Evolutionary conservation across 2,797 vertebrate species (phyloP), one percentile per base, ranked within the genome.

Genomic region (Chelidonichthys spinosus): DNA sequence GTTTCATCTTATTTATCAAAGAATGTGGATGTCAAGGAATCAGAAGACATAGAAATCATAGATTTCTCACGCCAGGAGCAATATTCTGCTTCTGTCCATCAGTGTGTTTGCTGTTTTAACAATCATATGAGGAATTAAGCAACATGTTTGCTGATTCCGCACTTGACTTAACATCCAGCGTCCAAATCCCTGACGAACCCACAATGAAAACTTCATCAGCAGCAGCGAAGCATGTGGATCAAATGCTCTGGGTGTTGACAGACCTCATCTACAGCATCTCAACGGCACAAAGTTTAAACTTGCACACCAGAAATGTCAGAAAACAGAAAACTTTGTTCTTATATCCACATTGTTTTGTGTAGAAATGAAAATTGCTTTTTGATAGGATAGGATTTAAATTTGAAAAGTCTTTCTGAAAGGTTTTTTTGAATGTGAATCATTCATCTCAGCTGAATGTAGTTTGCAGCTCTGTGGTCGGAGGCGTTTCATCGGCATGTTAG

Each of bases 401-500:
- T 43, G 54, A 15, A 25, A 3, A 17, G 6, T 43, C 4, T 13
- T 15, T 50, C 35, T n/a, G 4, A 37, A 50, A 58, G 18, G 7
- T 11, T 32, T 11, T 3, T 46, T 7, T 61, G 33, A 43, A 14
- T 37, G 44, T 68, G 4, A 66, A 18, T 37, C 35, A 50, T 53
- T 69, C 6, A 11, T 33, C n/a, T 68, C 14, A 13, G 10, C n/a
- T 43, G 40, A 65, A 70, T 35, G 14, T 66, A 25, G 13, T 49
- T 7, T 14, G 47, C 13, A 33, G 44, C 33, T 50, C 44, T 4
- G 40, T 36, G 70, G 55, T 73, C 52, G 63, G 73, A 76, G 66
- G 78, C 4, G 0, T 71, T n/a, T 0, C 5, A 2, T 59, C 36
- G 43, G 83, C 83, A 53, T 75, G 77, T 81, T 78, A 37, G 35